These are phyloP conservation scores for Calephelis virginiensis DNA, from an alignment of 1,140 invertebrate species.

Conservation along the genomic window DNA sequence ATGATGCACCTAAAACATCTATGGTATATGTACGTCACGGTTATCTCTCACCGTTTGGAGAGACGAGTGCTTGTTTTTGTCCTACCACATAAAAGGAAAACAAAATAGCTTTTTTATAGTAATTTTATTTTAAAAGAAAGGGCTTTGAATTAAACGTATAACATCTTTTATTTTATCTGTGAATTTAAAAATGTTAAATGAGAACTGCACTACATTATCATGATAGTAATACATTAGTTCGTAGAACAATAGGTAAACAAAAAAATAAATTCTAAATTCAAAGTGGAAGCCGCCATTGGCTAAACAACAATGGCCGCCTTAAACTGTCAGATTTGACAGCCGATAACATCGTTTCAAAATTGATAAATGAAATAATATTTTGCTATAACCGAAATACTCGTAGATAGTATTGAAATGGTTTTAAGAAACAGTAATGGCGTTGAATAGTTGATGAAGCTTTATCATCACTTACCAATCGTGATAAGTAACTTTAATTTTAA, in stretches of 20 bases:
- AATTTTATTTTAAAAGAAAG: too few species aligned
- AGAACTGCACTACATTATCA: conserved; percentile 3
- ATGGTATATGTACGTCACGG: too few species aligned
- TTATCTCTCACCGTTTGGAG: too few species aligned
- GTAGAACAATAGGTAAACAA: conserved; percentile 27
- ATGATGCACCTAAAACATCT: too few species aligned
- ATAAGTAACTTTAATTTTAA: not conserved
- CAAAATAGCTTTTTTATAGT: too few species aligned
- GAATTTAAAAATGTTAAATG: too few species aligned
- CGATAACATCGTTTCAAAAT: conserved; percentile 34
- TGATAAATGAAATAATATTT: conserved; percentile 16
- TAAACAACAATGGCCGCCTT: conserved; percentile 42
- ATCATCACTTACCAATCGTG: not conserved
- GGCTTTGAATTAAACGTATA: not conserved
- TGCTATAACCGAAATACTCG: conserved; percentile 10
- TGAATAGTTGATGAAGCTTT: conserved; percentile 9
- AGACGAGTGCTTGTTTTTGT: too few species aligned
- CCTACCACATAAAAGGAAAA: too few species aligned
- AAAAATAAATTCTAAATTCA: conserved; percentile 26
- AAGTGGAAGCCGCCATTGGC: conserved; percentile 25
- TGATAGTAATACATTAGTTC: conserved; percentile 28
- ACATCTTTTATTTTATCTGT: not conserved
- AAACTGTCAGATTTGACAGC: conserved; percentile 51
- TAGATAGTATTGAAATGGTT: conserved; percentile 7
- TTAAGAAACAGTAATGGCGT: not conserved